Evolutionary conservation across 2,113 vertebrate species (phyloP), one percentile per base, ranked within the genome.

Genomic region (Oryzias celebensis): DNA sequence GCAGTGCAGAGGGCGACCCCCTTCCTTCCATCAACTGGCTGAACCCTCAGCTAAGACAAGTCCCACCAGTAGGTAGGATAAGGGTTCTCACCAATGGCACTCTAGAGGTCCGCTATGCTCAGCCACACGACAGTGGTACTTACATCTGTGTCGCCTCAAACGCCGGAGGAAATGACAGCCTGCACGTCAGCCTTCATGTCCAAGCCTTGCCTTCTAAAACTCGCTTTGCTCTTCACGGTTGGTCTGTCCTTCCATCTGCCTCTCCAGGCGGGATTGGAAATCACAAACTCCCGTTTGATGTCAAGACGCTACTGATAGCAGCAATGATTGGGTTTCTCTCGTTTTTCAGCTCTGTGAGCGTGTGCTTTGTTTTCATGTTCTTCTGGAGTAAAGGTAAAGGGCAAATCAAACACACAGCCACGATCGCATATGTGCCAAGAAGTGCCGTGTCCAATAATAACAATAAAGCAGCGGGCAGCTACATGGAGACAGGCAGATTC

Each of bases 311-410:
- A 22, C 75, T 89, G 24, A 89, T 96, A 20, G 93, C 94, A 17
- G 82, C 92, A 4, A 92, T 91, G 0, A 93, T 95, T 1, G 95
- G 94, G 2, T 88, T 94, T 47, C 71, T 95, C 24, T 94, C 93
- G 1, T 96, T 96, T 77, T 91, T 94, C 36, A 91, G 93, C 77
- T 95, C 94, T 0, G 93, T 96, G 23, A 86, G 87, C 6, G 46
- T 95, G 7, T 96, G 95, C 68, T 96, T 96, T 24, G 44, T 93
- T 55, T 92, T 95, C 72, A 94, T 96, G 61, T 90, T 94, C 62
- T 85, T 95, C 51, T 96, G 94, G 94, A 95, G 93, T 71, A 93
- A 93, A 54, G 83, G 92, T 77, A 93, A 90, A 65, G 94, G 94
- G 4, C 90, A 91, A 28, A 88, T 94, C 71, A 95, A 94, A 75